Conservation (phyloP, 2,113 vertebrate species). For the Tragelaphus strepsiceros region DNA sequence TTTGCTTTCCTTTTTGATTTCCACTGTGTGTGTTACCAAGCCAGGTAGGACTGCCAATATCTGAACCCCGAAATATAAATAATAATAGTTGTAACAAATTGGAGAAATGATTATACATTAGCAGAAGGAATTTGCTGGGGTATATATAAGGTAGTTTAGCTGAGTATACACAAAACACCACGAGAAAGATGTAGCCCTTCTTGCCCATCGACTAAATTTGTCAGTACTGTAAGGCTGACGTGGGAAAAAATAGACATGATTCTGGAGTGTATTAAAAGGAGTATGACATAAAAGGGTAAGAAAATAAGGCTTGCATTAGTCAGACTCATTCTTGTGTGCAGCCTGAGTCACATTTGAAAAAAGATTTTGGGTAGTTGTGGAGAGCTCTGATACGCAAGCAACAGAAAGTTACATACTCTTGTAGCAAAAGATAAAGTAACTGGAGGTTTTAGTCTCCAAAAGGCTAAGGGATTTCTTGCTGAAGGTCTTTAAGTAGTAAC, state of each 20-base stretch:
- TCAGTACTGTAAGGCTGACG: not conserved
- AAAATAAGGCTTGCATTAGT: not conserved
- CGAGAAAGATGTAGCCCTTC: not conserved
- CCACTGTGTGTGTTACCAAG: not conserved
- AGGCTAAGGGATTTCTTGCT: not conserved
- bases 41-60: not conserved
- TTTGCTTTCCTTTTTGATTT: not conserved
- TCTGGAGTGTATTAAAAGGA: conserved; percentile 27
- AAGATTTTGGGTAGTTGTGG: not conserved
- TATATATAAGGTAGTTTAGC: not conserved
- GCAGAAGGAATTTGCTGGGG: not conserved
- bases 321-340: not conserved
- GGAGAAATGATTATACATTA: not conserved
- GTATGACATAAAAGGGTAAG: not conserved
- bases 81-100: not conserved
- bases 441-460: not conserved
- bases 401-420: not conserved
- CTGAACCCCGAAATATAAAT: not conserved
- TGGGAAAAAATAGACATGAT: not conserved
- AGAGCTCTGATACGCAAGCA: not conserved
- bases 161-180: not conserved
- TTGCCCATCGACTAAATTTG: not conserved
- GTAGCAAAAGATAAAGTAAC: not conserved
- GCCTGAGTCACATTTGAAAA: conserved; percentile 17
- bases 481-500: not conserved